Conservation (phyloP, 2,113 vertebrate species). For the Sebastes schlegelii region DNA sequence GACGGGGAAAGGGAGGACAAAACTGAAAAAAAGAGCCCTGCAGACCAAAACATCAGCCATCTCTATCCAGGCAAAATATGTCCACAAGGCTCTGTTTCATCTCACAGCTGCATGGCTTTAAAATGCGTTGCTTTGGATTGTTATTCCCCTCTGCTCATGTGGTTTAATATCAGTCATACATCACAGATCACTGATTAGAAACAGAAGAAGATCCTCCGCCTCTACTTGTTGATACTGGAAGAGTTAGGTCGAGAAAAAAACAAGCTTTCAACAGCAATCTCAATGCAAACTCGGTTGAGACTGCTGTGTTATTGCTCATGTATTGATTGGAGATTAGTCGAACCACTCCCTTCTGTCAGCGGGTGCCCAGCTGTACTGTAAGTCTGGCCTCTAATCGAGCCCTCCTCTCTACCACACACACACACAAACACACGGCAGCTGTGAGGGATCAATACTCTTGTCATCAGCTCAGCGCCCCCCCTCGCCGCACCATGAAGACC, state of each 20-base stretch:
- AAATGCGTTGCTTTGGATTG: conserved; percentile 11
- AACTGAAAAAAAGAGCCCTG: neutral
- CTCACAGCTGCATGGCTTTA: conserved; percentile 43
- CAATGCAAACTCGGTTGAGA: conserved; percentile 8
- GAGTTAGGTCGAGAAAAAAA: neutral
- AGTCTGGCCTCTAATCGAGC: conserved; percentile 37
- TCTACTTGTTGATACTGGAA: conserved; percentile 20
- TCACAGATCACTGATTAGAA: conserved; percentile 19
- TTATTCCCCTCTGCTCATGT: conserved; percentile 26
- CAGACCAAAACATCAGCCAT: conserved; percentile 42
- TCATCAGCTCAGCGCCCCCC: conserved; percentile 50
- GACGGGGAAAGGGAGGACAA: conserved; percentile 39
- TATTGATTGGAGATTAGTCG: conserved; percentile 29
- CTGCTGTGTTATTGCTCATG: conserved; percentile 10
- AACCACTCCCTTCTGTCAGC: conserved; percentile 55
- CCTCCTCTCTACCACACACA: neutral
- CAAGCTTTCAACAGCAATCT: neutral
- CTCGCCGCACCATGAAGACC: conserved; percentile 28
- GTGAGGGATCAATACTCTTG: conserved; percentile 54
- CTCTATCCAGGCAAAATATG: conserved; percentile 54
- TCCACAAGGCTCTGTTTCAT: conserved; percentile 44
- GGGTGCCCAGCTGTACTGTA: conserved; percentile 52
- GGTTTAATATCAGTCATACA: conserved; percentile 18
- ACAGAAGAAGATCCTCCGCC: neutral
- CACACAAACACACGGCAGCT: conserved; percentile 1